Percentiles rank a stretch among this genome's conserved stretches.
Evolutionary conservation across 2,888 invertebrate species (phyloP).

Genomic region (Adelphocoris suturalis): DNA sequence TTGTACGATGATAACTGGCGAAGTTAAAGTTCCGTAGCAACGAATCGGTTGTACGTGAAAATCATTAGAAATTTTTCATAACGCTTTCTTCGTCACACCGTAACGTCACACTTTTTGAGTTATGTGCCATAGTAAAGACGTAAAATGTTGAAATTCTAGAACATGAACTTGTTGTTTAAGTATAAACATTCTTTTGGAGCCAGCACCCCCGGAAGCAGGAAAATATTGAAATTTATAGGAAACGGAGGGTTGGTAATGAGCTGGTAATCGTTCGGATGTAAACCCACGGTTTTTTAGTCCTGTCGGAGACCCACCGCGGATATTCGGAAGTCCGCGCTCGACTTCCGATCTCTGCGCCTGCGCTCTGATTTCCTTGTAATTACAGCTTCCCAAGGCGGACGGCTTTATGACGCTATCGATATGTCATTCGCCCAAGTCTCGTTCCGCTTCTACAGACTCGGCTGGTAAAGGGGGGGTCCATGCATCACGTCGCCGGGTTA

Average conservation of each 20-base stretch:
- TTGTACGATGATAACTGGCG: too few relatives aligned
- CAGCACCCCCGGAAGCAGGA: not conserved
- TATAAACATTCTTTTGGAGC: not conserved
- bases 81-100: too few relatives aligned
- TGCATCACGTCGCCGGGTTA: not conserved
- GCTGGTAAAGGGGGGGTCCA: not conserved
- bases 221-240: not conserved
- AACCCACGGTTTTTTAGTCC: not conserved
- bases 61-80: too few relatives aligned
- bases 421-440: conserved; percentile 19
- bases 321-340: conserved; percentile 44
- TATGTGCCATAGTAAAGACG: too few relatives aligned
- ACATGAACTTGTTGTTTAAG: too few relatives aligned
- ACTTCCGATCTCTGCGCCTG: conserved; percentile 12
- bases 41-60: too few relatives aligned
- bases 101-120: too few relatives aligned
- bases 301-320: not conserved
- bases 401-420: conserved; percentile 35
- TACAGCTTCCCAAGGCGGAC: conserved; percentile 36
- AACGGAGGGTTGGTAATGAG: not conserved
- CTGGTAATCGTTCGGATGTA: not conserved
- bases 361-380: conserved; percentile 45
- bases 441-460: conserved; percentile 3
- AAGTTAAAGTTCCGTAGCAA: too few relatives aligned
- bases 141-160: too few relatives aligned